phyloP scores from a whole-genome alignment of 2,113 vertebrate species.

The Tyto alba region DNA sequence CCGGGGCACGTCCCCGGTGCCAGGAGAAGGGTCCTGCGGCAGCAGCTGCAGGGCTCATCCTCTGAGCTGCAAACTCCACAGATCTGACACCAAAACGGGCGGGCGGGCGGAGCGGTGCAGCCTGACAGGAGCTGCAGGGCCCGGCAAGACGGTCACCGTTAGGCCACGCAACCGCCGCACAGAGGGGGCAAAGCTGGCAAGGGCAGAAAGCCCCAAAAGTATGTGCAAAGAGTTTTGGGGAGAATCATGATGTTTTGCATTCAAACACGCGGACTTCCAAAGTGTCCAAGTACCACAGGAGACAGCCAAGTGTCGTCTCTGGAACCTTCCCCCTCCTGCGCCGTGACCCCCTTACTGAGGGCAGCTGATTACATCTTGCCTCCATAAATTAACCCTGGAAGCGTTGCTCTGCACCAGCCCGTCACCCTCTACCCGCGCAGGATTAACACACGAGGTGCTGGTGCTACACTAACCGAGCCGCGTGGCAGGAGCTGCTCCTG shows the following conservation, averaged over 20 bases:
- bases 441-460: background rate
- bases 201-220: background rate
- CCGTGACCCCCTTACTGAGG: background rate
- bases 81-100: background rate
- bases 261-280: background rate
- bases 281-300: background rate
- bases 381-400: background rate
- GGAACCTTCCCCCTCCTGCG: too few relatives aligned
- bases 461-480: rapidly evolving
- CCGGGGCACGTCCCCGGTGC: background rate
- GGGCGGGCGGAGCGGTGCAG: background rate
- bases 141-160: background rate
- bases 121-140: too few relatives aligned
- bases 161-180: background rate
- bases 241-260: background rate
- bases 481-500: rapidly evolving
- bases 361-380: background rate
- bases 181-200: background rate
- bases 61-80: background rate
- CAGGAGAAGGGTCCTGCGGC: background rate
- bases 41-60: background rate
- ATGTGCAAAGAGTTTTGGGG: background rate
- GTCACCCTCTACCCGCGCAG: background rate
- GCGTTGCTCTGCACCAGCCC: background rate
- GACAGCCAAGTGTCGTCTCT: background rate